These are phyloP conservation scores for Trilocha varians DNA, from an alignment of 2,888 invertebrate species.

Conservation along the genomic window DNA sequence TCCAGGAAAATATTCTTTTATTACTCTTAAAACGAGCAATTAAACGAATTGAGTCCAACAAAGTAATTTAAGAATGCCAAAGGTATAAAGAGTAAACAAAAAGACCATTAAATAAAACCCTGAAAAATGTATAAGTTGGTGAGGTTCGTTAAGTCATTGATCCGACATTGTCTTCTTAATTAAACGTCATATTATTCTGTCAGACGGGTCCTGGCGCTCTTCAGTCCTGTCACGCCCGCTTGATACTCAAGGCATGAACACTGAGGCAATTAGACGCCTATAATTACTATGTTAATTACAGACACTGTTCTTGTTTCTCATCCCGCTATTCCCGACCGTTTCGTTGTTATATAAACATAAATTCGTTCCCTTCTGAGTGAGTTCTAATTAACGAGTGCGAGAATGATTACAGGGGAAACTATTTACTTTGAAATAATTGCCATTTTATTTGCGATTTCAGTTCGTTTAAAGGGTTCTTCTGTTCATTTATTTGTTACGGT, in stretches of 20 bases:
- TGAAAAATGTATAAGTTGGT: background rate
- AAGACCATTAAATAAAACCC: background rate
- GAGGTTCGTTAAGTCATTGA: constrained; percentile 24
- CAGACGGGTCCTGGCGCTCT: constrained; percentile 23
- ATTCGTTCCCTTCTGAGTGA: constrained; percentile 42
- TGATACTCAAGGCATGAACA: constrained; percentile 64
- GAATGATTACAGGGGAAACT: constrained; percentile 41
- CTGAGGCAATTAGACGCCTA: constrained; percentile 66
- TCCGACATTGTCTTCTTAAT: constrained; percentile 42
- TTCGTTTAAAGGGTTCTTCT: background rate
- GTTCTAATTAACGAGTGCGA: constrained; percentile 47
- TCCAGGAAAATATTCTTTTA: background rate
- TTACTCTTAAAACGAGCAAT: background rate
- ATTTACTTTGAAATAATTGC: constrained; percentile 21
- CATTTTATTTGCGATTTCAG: constrained; percentile 9
- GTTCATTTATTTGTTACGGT: background rate
- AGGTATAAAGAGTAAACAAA: background rate
- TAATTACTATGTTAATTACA: constrained; percentile 71
- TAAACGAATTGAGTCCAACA: background rate
- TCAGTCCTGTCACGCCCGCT: constrained; percentile 51
- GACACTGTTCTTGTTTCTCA: constrained; percentile 59
- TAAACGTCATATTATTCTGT: constrained; percentile 50
- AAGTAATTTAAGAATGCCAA: background rate
- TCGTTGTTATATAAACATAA: constrained; percentile 59
- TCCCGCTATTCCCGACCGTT: constrained; percentile 50